Conservation (phyloP, 37 sponge, comb jelly and placozoan species). For the Mnemiopsis leidyi region DNA sequence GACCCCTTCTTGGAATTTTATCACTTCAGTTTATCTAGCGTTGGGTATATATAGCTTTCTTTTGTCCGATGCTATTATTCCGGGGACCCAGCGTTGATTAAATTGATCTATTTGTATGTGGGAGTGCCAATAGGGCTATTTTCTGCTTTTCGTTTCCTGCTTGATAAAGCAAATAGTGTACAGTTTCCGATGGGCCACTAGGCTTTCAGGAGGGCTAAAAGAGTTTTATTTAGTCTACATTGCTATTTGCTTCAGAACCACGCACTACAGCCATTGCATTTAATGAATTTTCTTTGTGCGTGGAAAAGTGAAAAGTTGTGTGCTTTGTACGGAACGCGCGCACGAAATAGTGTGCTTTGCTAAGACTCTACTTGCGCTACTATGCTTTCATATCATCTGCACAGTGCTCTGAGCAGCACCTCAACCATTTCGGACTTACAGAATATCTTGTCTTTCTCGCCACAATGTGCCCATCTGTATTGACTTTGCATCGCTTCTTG, state of each 20-base stretch:
- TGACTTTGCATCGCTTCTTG: not conserved
- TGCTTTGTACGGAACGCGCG: not conserved
- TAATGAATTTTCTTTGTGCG: not conserved
- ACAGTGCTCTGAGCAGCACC: no score
- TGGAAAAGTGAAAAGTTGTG: not conserved
- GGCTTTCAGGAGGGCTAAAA: not conserved
- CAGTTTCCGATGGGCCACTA: not conserved
- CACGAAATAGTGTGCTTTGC: slow-evolving; percentile 24
- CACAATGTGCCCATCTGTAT: no score
- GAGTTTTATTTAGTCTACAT: not conserved
- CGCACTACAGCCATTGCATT: no score
- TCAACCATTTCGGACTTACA: no score
- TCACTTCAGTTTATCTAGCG: not conserved
- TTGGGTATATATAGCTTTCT: not conserved
- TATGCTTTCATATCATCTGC: no score
- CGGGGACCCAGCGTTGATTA: no score
- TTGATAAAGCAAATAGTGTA: not conserved
- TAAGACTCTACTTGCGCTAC: not conserved
- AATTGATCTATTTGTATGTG: not conserved
- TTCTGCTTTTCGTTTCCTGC: not conserved
- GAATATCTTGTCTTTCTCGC: no score
- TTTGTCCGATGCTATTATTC: not conserved
- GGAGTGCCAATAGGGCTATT: not conserved
- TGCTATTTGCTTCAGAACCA: not conserved
- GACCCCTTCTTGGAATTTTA: not conserved